phyloP scores from a whole-genome alignment of 2,888 invertebrate genomes.

The Oxycera nigricornis region DNA sequence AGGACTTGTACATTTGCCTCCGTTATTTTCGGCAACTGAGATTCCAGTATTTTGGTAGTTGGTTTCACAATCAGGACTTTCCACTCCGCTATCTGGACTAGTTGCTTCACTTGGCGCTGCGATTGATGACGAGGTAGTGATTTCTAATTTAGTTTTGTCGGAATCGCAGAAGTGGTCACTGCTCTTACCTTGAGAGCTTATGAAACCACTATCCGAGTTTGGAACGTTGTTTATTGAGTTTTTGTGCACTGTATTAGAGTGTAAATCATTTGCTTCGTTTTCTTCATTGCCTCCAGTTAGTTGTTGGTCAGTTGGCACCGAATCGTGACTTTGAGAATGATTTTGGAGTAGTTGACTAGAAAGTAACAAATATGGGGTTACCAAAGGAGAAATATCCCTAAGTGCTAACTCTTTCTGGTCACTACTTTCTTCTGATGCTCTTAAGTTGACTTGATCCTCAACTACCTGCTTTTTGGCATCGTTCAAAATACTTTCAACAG shows the following conservation, averaged over 20 bases:
- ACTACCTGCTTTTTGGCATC: constrained; percentile 1
- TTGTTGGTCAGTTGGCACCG: neutral
- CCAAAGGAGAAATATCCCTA: neutral
- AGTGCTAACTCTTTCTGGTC: neutral
- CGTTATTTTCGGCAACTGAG: neutral
- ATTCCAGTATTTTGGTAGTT: neutral
- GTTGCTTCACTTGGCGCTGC: neutral
- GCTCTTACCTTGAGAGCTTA: neutral
- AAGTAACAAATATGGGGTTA: constrained; percentile 14
- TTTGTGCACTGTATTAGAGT: neutral
- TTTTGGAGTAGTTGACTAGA: neutral
- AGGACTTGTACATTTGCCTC: neutral
- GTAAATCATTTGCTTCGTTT: no score
- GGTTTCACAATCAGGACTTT: neutral
- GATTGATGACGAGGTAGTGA: neutral
- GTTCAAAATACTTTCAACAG: constrained; percentile 34
- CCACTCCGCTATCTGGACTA: neutral
- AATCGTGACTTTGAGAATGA: neutral
- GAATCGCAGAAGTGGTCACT: no score
- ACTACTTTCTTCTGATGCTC: neutral
- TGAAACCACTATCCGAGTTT: neutral
- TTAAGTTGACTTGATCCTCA: neutral
- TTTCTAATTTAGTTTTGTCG: no score
- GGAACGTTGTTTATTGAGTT: no score
- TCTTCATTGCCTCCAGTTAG: no score